phyloP scores from a whole-genome alignment of 2,797 vertebrate species.

The Sparus aurata region DNA sequence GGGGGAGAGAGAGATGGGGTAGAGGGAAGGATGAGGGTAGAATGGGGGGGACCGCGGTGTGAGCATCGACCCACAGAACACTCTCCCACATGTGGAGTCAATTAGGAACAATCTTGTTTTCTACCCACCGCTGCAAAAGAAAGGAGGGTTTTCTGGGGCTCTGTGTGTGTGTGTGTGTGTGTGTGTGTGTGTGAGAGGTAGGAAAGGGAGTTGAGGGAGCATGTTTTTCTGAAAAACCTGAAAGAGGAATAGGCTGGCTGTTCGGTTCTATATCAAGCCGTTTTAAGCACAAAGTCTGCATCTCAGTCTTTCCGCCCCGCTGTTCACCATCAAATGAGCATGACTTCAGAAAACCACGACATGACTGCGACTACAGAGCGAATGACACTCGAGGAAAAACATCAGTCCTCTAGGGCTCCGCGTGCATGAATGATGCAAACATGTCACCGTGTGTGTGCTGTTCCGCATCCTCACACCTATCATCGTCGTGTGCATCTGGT shows the following conservation, averaged over 20 bases:
- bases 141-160: conserved; percentile 82
- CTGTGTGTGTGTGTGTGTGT: conserved; percentile 56
- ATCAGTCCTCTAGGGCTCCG: conserved; percentile 29
- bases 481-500: conserved; percentile 31
- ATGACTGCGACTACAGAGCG: conserved; percentile 46
- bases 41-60: conserved; percentile 77
- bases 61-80: conserved; percentile 87
- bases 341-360: conserved; percentile 47
- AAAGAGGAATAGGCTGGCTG: conserved; percentile 66
- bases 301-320: conserved; percentile 34
- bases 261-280: conserved; percentile 71
- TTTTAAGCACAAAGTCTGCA: conserved; percentile 62
- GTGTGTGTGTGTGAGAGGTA: conserved; percentile 54
- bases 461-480: conserved; percentile 61
- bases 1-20: conserved; percentile 32
- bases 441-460: conserved; percentile 39
- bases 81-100: conserved; percentile 90
- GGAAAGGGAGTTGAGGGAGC: conserved; percentile 58
- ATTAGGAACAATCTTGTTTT: conserved; percentile 92
- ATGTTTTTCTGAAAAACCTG: conserved; percentile 74
- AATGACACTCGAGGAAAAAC: conserved; percentile 55
- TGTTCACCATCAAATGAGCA: conserved; percentile 61
- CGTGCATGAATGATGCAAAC: conserved; percentile 48
- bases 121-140: conserved; percentile 87
- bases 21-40: conserved; percentile 70